Conservation (phyloP, 2,797 vertebrate genomes). For the Cirrhinus molitorella region DNA sequence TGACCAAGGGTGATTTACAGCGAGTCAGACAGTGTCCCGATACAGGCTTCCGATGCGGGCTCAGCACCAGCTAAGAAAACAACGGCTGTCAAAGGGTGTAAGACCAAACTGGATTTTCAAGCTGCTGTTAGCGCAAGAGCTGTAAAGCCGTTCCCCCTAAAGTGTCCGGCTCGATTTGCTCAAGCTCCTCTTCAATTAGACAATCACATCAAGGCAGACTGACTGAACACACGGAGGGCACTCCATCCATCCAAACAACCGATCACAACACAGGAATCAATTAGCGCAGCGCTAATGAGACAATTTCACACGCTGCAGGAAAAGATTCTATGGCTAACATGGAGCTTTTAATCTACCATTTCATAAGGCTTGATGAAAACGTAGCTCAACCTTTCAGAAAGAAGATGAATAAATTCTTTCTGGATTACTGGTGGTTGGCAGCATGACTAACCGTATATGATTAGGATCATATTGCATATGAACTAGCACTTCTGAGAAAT, state of each 20-base stretch:
- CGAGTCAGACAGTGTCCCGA: background rate
- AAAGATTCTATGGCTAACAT: constrained; percentile 41
- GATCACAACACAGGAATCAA: constrained; percentile 71
- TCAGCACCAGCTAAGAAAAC: constrained; percentile 22
- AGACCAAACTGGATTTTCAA: background rate
- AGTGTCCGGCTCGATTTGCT: constrained; percentile 59
- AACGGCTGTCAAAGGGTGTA: constrained; percentile 36
- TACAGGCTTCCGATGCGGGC: background rate
- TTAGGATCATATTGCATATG: constrained; percentile 1
- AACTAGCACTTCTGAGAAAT: background rate
- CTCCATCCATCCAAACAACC: constrained; percentile 68
- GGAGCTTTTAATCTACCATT: constrained; percentile 47
- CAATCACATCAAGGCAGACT: constrained; percentile 66
- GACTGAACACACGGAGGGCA: constrained; percentile 54
- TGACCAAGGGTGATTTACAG: constrained; percentile 38
- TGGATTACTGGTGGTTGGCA: background rate
- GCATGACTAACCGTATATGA: background rate
- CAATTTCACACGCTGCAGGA: constrained; percentile 59
- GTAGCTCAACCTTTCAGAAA: constrained; percentile 8
- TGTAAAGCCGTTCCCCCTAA: constrained; percentile 2
- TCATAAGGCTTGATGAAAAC: constrained; percentile 39
- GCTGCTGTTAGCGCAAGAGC: background rate
- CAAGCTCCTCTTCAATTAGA: constrained; percentile 69
- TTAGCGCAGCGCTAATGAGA: constrained; percentile 67
- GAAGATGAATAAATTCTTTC: constrained; percentile 15